phyloP scores from a whole-genome alignment of 2,797 vertebrate species.

The Sebastes ruberrimus region DNA sequence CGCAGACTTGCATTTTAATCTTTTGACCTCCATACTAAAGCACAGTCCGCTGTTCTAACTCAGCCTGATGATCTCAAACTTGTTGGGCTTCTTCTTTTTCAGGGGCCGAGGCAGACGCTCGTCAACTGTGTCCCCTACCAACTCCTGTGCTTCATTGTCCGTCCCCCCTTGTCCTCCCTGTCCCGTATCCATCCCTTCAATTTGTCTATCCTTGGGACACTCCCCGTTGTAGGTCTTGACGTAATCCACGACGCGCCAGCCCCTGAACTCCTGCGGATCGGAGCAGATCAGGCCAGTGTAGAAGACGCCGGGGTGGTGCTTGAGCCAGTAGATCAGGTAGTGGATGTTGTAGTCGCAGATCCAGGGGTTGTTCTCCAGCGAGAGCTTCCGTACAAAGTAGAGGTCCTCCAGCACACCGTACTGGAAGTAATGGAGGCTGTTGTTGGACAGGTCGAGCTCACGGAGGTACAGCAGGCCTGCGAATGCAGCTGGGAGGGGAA shows the following conservation, averaged over 20 bases:
- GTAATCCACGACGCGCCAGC: constrained; percentile 93
- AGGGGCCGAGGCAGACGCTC: constrained; percentile 65
- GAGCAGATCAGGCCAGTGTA: constrained; percentile 90
- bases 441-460: constrained; percentile 95
- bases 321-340: constrained; percentile 98
- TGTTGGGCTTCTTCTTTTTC: constrained; percentile 59
- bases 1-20: constrained; percentile 1
- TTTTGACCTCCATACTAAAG: neutral
- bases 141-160: constrained; percentile 76
- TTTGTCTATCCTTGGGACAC: constrained; percentile 91
- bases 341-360: constrained; percentile 98
- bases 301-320: constrained; percentile 90
- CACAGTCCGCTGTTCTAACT: constrained; percentile 60
- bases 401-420: constrained; percentile 95
- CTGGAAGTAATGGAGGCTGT: constrained; percentile 91
- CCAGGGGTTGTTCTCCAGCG: constrained; percentile 93
- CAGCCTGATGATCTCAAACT: constrained; percentile 80
- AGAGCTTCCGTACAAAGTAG: constrained; percentile 92
- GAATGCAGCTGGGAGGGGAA: constrained; percentile 86
- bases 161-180: constrained; percentile 49
- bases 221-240: constrained; percentile 96
- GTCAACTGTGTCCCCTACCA: constrained; percentile 80
- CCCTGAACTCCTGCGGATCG: constrained; percentile 89
- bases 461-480: constrained; percentile 90
- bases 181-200: constrained; percentile 70